phyloP scores from a whole-genome alignment of 2,113 vertebrate genomes.

The Budorcas taxicolor region DNA sequence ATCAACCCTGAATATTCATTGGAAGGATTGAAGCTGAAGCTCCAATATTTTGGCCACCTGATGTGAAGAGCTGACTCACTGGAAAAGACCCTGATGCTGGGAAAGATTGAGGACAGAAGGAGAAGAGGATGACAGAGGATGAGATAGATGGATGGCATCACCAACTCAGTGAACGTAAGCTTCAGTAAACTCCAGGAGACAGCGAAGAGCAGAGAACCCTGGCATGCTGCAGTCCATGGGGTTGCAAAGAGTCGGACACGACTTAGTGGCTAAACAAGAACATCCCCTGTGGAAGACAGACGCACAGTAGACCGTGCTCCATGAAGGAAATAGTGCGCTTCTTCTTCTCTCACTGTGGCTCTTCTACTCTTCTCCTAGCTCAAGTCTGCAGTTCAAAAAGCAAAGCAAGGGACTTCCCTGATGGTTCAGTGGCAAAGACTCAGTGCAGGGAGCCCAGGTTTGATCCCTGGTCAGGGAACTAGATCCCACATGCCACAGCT shows the following conservation, averaged over 20 bases:
- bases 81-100: neutral
- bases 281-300: neutral
- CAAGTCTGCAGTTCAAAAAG: neutral
- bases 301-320: fast-evolving
- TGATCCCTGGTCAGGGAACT: neutral
- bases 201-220: neutral
- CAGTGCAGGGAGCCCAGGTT: neutral
- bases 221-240: no score
- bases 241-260: fast-evolving
- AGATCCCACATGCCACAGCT: neutral
- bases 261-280: neutral
- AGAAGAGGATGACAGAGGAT: neutral
- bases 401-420: neutral
- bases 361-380: neutral
- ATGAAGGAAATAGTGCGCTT: neutral
- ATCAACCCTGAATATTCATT: neutral
- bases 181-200: neutral
- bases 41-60: neutral
- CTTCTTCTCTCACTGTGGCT: neutral
- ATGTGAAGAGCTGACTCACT: neutral
- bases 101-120: neutral
- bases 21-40: neutral
- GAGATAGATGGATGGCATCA: neutral
- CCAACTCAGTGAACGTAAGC: neutral
- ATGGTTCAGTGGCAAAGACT: neutral